Evolutionary conservation across 2,113 vertebrate species (phyloP).

Genomic region (Spizaetus ornatus): DNA sequence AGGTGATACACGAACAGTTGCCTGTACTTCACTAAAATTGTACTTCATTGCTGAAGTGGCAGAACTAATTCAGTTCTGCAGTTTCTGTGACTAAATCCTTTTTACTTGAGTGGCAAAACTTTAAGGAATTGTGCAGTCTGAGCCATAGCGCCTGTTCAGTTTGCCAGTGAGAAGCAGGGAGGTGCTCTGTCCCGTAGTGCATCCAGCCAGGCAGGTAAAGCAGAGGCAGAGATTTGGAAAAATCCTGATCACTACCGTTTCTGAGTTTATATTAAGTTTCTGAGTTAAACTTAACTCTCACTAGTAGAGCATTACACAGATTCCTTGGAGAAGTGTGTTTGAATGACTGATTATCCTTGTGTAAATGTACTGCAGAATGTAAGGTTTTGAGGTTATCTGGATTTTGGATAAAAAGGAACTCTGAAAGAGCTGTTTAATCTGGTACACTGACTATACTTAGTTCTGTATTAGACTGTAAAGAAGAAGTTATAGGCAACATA

Average conservation of each 20-base stretch:
- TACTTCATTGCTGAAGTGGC: neutral
- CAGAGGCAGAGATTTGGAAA: neutral
- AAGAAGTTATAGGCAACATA: neutral
- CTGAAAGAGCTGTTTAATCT: neutral
- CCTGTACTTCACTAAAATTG: neutral
- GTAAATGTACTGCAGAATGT: neutral
- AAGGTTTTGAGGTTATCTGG: neutral
- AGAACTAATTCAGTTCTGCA: neutral
- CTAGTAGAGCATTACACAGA: neutral
- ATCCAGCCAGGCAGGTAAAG: neutral
- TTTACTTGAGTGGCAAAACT: neutral
- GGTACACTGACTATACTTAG: neutral
- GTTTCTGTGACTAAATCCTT: neutral
- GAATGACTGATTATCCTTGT: neutral
- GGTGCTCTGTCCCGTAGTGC: neutral
- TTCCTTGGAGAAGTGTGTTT: neutral
- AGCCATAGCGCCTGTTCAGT: neutral
- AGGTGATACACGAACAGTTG: neutral
- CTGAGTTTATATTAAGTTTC: neutral
- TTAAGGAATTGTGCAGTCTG: neutral
- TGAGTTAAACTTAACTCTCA: neutral
- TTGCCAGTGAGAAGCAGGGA: neutral
- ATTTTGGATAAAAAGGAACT: neutral
- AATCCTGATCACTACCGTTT: neutral
- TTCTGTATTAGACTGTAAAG: neutral